Base-by-base conservation (phyloP, 2,888 invertebrate genomes). In the Clostera curtula region DNA sequence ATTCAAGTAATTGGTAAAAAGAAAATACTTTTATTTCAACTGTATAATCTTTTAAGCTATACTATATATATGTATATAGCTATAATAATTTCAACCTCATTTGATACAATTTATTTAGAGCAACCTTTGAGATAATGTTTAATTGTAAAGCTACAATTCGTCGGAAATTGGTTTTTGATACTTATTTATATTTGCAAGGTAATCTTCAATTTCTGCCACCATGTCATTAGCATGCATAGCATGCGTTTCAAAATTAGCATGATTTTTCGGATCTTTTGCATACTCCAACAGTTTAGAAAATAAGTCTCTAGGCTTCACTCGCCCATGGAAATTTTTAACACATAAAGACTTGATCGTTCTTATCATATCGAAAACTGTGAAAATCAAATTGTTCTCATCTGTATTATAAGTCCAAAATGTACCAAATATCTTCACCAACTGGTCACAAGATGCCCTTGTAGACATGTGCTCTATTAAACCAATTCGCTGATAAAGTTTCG, bases 381-480 rank as follows among this genome's bases (percentile, higher is more conserved):
- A 21, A 1, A 63, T 35, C 0, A 63, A 18, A 2, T 59, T 43
- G 8, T 54, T 50, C 4, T 60, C 51, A 2, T 55, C 40, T 0
- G 38, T 40, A 7, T 44, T 47, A 13, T 54, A 56, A 0, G 55
- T 35, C 54, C 62, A 64, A 0, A 57, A 37, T 0, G 43, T 37
- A 19, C 43, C 41, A 22, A 75, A 68, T 9, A 77, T 60, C 4
- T 69, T 59, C 0, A 77, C 26, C 6, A 82, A 31, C 0, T 77
- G 77, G 15, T 66, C 57, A 17, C 82, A 82, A 0, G 71, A 54
- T 1, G 31, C 31, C 0, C 61, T 41, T 1, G 65, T 66, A 0
- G 65, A 56, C 43, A 79, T 42, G 5, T 58, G 52, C 35, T 82
- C 76, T 0, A 79, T 36, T 1, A 80, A 51, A 15, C 76, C 80